Evolutionary conservation across 2,797 vertebrate species (phyloP), one percentile per base, ranked within the genome.

Genomic region (Pseudochromis fuscus): DNA sequence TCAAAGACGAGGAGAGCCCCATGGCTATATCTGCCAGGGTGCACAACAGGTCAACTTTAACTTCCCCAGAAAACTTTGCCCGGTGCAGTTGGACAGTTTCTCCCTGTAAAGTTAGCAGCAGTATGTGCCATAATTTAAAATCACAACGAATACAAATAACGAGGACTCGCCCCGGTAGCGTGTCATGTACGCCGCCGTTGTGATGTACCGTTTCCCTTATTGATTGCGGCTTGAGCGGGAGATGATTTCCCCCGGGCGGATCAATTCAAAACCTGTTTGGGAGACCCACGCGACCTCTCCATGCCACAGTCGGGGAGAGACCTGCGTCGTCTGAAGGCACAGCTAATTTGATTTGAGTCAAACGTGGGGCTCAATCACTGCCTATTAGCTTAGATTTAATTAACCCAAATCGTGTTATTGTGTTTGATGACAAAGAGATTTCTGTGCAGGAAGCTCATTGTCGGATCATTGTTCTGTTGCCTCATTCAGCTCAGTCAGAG

Each of bases 331-430:
- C 79, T 87, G 83, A 85, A 84, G 87, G 75, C 86, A 70, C 86
- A 67, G 82, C 83, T 93, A 90, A 94, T 93, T 93, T 88, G 88
- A 94, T 93, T 90, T 89, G 82, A 90, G 83, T 78, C 73, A 90
- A 92, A 93, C 85, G 86, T 81, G 84, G 84, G 85, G 86, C 84
- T 93, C 91, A 87, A 91, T 91, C 89, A 89, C 86, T 86, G 90
- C 88, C 90, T 87, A 90, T 94, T 90, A 92, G 89, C 86, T 87
- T 69, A 81, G 88, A 93, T 93, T 93, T 93, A 94, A 94, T 95
- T 90, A 94, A 93, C 87, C 86, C 64, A 92, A 93, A 94, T 94
- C 50, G 65, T 77, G 89, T 94, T 92, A 94, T 93, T 94, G 91
- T 93, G 84, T 89, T 88, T 85, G 92, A 94, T 89, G 91, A 95